Percentiles rank a stretch among this genome's conserved stretches.
Conservation (phyloP, 2,888 invertebrate species). For the Acronicta psi region DNA sequence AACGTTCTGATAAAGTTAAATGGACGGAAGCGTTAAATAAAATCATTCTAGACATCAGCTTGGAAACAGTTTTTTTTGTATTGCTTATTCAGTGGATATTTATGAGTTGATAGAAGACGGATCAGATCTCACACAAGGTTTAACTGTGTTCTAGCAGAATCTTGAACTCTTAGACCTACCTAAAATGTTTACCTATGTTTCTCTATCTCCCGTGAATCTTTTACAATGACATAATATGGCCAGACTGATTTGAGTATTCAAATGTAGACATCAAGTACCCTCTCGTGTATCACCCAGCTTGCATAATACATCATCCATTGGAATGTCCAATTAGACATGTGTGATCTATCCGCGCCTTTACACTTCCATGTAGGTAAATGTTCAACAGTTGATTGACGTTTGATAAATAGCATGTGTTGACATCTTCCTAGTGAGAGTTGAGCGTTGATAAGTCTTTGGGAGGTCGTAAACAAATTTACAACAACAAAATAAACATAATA, state of each 20-base stretch:
- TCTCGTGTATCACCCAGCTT: slow-evolving; percentile 35
- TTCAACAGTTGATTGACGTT: slow-evolving; percentile 71
- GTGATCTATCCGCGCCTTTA: slow-evolving; percentile 54
- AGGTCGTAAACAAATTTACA: slow-evolving; percentile 67
- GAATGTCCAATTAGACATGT: slow-evolving; percentile 40
- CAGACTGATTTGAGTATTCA: slow-evolving; percentile 49
- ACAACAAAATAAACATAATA: slow-evolving; percentile 63
- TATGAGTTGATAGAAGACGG: background rate
- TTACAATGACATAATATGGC: slow-evolving; percentile 1
- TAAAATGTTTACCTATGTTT: background rate
- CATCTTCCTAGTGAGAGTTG: slow-evolving; percentile 73
- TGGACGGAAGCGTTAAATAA: background rate
- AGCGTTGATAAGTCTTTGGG: slow-evolving; percentile 73
- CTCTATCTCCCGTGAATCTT: background rate
- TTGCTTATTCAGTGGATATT: background rate
- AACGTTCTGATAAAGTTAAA: slow-evolving; percentile 4
- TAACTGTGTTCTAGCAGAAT: background rate
- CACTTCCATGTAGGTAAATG: slow-evolving; percentile 59
- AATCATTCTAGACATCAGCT: background rate
- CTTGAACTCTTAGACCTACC: too few relatives aligned
- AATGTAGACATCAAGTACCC: slow-evolving; percentile 44
- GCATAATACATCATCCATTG: slow-evolving; percentile 42
- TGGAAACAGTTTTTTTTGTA: background rate
- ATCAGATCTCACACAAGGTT: too few relatives aligned
- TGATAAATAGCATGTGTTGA: slow-evolving; percentile 79